These are phyloP conservation scores for Crypturellus undulatus DNA, from an alignment of 2,113 vertebrate species.

Conservation along the genomic window DNA sequence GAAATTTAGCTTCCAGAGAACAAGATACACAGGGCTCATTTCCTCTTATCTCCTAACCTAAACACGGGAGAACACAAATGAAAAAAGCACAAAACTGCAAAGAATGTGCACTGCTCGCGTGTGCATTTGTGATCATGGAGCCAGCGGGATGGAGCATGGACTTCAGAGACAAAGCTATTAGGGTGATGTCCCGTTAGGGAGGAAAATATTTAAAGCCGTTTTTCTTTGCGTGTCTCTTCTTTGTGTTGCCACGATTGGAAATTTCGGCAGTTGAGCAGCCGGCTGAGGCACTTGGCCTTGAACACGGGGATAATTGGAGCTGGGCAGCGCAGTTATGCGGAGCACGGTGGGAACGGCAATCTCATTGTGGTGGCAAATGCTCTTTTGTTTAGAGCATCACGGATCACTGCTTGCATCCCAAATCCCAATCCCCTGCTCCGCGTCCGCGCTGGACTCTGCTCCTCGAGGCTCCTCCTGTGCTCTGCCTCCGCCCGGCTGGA, in stretches of 20 bases:
- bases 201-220: neutral
- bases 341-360: slow-evolving; percentile 28
- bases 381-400: slow-evolving; percentile 64
- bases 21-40: neutral
- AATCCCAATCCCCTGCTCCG: neutral
- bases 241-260: neutral
- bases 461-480: neutral
- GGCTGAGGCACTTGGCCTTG: slow-evolving; percentile 12
- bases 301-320: slow-evolving; percentile 44
- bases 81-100: neutral
- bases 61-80: neutral
- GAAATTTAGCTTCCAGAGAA: neutral
- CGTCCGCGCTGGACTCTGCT: neutral
- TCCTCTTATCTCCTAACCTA: neutral
- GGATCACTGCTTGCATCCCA: slow-evolving; percentile 21
- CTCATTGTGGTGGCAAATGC: slow-evolving; percentile 58
- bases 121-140: neutral
- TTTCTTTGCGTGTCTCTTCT: neutral
- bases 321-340: neutral
- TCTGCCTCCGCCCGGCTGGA: accelerated
- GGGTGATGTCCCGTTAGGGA: neutral
- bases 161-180: neutral
- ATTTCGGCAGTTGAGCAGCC: slow-evolving; percentile 41
- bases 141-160: neutral
- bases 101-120: neutral